Evolutionary conservation across 2,888 invertebrate genomes (phyloP).

Genomic region (Melinaea marsaeus): DNA sequence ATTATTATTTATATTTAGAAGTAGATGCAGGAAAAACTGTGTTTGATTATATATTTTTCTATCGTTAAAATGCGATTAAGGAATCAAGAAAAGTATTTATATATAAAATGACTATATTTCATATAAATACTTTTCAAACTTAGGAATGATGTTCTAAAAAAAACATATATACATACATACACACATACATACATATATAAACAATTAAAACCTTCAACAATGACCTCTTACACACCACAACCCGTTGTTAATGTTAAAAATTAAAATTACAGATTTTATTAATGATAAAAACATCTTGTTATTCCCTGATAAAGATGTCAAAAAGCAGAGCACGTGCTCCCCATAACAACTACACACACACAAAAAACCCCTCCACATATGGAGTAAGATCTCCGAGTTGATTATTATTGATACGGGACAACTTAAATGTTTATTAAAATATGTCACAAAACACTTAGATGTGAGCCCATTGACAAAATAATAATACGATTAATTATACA

Average conservation of each 20-base stretch:
- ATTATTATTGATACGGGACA: no score
- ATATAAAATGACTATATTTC: no score
- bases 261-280: conserved; percentile 38
- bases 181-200: neutral
- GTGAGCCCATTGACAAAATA: no score
- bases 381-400: neutral
- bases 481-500: no score
- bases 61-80: no score
- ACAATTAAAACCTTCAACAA: neutral
- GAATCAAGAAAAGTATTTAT: no score
- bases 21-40: no score
- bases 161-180: neutral
- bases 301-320: conserved; percentile 38
- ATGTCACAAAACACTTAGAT: no score
- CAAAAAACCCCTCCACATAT: neutral
- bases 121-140: no score
- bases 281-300: conserved; percentile 34
- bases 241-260: conserved; percentile 18
- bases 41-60: no score
- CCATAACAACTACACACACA: conserved; percentile 21
- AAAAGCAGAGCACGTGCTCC: conserved; percentile 31
- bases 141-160: neutral
- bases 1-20: no score
- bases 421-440: no score
- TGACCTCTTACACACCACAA: neutral